Base-by-base conservation (phyloP, 1,140 invertebrate species). In the Sarcophaga peregrina region DNA sequence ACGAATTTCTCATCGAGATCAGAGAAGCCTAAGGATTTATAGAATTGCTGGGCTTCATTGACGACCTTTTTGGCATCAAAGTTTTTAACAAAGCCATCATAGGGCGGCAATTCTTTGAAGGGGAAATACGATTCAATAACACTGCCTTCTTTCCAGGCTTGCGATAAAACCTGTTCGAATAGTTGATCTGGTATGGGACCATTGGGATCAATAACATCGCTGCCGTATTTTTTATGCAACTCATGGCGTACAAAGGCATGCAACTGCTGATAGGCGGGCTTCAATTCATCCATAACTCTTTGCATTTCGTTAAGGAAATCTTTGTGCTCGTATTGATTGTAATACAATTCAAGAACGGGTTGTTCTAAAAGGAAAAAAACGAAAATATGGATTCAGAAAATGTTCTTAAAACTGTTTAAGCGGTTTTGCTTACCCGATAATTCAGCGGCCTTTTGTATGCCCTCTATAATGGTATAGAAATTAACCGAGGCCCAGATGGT, bases 151-250 rank as follows among this genome's bases (percentile, higher is more conserved):
- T 85, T 85, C 88, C 88, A 90, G 48, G 86, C 87, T 84, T 90
- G 89, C 52, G 87, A 86, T 10, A 87, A 58, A 0, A 89, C 88
- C 85, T 90, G 87, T 81, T 90, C 95, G 85, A 96, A 91, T 1
- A 98, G 90, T 92, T 98, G 97, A 5, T 96, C 97, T 0, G 97
- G 97, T 83, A 98, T 97, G 0, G 96, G 95, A 10, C 96, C 95
- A 80, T 93, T 93, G 5, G 92, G 92, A 5, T 93, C 92, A 0
- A 95, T 91, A 2, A 95, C 90, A 11, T 93, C 88, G 11, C 93
- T 92, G 0, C 95, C 96, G 86, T 96, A 96, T 86, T 94, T 93
- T 86, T 94, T 91, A 13, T 93, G 91, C 15, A 98, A 91, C 82
- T 95, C 93, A 46, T 93, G 91, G 48, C 97, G 92, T 0, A 98